These are phyloP conservation scores for Hydrotaea diabolus DNA, from an alignment of 2,888 invertebrate genomes.

Conservation along the genomic window DNA sequence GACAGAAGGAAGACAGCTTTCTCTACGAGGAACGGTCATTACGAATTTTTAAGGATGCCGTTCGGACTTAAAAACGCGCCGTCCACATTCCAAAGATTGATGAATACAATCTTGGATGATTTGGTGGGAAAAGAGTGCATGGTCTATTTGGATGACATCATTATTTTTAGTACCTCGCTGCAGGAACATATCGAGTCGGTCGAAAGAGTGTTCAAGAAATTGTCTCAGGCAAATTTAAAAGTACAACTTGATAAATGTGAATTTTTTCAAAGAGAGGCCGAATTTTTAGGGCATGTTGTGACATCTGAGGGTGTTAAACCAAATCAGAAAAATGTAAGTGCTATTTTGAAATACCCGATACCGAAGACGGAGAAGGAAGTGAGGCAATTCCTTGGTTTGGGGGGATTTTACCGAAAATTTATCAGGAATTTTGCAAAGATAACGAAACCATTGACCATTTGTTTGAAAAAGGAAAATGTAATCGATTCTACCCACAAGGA, in stretches of 20 bases:
- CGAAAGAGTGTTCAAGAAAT: constrained; percentile 3
- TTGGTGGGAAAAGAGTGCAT: constrained; percentile 45
- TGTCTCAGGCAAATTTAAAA: constrained; percentile 21
- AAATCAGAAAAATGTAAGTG: constrained; percentile 53
- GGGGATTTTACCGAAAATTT: constrained; percentile 30
- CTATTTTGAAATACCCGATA: constrained; percentile 69
- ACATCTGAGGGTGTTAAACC: constrained; percentile 31
- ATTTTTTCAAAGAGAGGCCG: constrained; percentile 8
- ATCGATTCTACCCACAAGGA: constrained; percentile 23
- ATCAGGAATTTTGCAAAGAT: constrained; percentile 41
- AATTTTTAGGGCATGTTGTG: constrained; percentile 38
- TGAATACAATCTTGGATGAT: too few relatives aligned
- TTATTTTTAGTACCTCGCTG: constrained; percentile 47
- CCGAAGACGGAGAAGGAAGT: constrained; percentile 65
- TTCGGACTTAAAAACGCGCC: constrained; percentile 63
- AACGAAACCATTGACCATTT: constrained; percentile 23
- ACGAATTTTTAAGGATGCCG: constrained; percentile 67
- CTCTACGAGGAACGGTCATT: constrained; percentile 61
- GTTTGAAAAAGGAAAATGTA: too few relatives aligned
- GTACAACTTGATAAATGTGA: constrained; percentile 2
- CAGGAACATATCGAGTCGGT: constrained; percentile 40
- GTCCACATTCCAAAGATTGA: constrained; percentile 68
- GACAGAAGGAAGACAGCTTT: constrained; percentile 68
- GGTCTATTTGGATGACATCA: constrained; percentile 48
- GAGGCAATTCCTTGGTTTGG: constrained; percentile 17